phyloP scores from a whole-genome alignment of 1,140 invertebrate species.

The Mycetomoellerius zeteki region DNA sequence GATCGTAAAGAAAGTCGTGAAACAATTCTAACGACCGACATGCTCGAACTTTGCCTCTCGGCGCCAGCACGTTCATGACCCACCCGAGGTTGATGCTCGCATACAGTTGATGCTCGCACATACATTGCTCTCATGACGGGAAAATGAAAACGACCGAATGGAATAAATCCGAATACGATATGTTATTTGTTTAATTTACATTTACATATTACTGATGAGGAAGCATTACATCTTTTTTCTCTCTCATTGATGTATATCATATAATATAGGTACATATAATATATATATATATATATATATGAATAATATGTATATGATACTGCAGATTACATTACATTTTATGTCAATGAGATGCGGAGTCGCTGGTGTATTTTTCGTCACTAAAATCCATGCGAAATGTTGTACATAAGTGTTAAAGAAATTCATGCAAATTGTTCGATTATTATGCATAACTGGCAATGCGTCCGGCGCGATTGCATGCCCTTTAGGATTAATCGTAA shows the following conservation, averaged over 20 bases:
- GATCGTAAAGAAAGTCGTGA: conserved; percentile 54
- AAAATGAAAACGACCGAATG: conserved; percentile 61
- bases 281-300: no score
- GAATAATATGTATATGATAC: neutral
- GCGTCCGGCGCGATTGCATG: conserved; percentile 15
- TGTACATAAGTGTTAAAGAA: neutral
- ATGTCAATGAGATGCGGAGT: conserved; percentile 2
- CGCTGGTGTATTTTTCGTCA: neutral
- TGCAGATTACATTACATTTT: conserved; percentile 5
- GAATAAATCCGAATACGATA: conserved; percentile 48
- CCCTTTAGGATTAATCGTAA: conserved; percentile 49
- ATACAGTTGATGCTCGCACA: neutral
- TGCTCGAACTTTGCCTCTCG: conserved; percentile 36
- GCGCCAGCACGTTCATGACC: conserved; percentile 63
- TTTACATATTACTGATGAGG: conserved; percentile 57
- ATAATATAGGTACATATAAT: no score
- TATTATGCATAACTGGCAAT: conserved; percentile 29
- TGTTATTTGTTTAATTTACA: neutral
- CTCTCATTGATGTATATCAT: neutral
- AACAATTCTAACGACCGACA: conserved; percentile 48
- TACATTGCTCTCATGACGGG: conserved; percentile 13
- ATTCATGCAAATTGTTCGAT: conserved; percentile 35
- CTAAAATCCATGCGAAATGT: neutral
- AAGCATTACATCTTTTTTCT: conserved; percentile 33
- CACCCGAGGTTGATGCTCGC: conserved; percentile 50